phyloP scores from a whole-genome alignment of 2,113 vertebrate species.

The Poecilia latipinna region DNA sequence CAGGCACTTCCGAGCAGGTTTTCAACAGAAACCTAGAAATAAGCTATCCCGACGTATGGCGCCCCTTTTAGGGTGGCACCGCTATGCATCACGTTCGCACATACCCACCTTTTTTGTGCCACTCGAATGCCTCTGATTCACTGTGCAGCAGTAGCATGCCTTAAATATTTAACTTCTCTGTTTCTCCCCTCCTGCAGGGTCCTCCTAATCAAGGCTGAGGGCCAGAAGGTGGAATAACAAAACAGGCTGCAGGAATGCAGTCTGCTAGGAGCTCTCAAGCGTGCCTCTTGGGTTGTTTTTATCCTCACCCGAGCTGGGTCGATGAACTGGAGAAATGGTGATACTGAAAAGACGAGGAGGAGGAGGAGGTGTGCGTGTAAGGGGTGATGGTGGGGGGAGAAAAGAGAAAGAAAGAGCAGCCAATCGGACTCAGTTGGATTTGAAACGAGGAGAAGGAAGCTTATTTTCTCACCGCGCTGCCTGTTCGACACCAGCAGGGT shows the following conservation, averaged over 20 bases:
- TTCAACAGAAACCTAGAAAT: no score
- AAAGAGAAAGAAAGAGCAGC: conserved; percentile 21
- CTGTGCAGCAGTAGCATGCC: background rate
- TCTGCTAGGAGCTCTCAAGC: conserved; percentile 29
- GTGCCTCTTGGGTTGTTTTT: conserved; percentile 32
- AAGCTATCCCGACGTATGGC: no score
- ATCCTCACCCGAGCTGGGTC: conserved; percentile 17
- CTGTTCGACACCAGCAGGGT: conserved; percentile 16
- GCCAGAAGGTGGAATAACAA: conserved; percentile 44
- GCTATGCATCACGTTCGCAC: no score
- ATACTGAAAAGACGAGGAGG: background rate
- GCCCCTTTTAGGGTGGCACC: no score
- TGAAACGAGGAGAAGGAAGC: conserved; percentile 18
- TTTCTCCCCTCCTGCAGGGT: conserved; percentile 56
- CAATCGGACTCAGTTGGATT: conserved; percentile 11
- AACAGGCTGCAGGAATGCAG: conserved; percentile 51
- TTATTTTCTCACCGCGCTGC: conserved; percentile 30
- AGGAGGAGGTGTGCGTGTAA: no score
- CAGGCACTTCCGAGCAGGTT: no score
- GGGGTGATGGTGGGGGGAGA: no score
- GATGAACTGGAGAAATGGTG: conserved; percentile 43
- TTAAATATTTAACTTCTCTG: conserved; percentile 2
- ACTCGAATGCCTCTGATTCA: background rate
- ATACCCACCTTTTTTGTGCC: no score
- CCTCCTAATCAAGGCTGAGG: conserved; percentile 37